A percentile compares a stretch with the other conserved stretches of the same genome.
phyloP scores from a whole-genome alignment of 1,140 invertebrate genomes.

The Drosophila tristis region DNA sequence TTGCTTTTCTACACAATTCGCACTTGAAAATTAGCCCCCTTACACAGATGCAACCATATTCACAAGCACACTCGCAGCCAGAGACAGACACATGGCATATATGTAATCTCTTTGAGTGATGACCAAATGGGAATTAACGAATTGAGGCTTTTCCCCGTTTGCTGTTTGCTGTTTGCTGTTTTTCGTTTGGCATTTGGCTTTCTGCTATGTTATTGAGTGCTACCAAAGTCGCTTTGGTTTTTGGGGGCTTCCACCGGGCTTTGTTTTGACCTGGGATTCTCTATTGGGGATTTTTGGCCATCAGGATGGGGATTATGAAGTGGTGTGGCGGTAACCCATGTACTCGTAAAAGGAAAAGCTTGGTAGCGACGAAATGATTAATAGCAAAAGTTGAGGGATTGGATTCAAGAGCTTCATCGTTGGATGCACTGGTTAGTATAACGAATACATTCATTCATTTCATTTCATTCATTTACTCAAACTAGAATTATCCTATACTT shows the following conservation, averaged over 20 bases:
- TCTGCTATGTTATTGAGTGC: conserved; percentile 72
- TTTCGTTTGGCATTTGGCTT: conserved; percentile 26
- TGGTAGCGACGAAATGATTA: conserved; percentile 30
- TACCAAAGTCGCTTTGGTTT: conserved; percentile 62
- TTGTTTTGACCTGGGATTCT: conserved; percentile 27
- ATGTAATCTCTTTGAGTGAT: conserved; percentile 62
- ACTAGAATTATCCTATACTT: too few species aligned
- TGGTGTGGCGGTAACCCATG: conserved; percentile 1
- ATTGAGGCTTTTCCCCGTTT: conserved; percentile 31
- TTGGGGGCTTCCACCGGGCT: conserved; percentile 45
- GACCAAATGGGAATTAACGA: conserved; percentile 58
- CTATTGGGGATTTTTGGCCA: too few species aligned
- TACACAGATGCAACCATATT: background rate
- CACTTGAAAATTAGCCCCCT: conserved; percentile 52
- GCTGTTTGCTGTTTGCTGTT: conserved; percentile 1
- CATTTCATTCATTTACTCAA: too few species aligned
- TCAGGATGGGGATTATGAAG: conserved; percentile 25
- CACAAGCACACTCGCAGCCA: conserved; percentile 1
- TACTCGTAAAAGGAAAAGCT: background rate
- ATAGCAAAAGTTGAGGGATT: conserved; percentile 12
- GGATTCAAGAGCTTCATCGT: background rate
- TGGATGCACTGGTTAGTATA: too few species aligned
- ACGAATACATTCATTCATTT: too few species aligned
- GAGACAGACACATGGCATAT: conserved; percentile 53
- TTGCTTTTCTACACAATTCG: conserved; percentile 60